Evolutionary conservation across 2,797 vertebrate species (phyloP).

Genomic region (Poliocrania exsul): DNA sequence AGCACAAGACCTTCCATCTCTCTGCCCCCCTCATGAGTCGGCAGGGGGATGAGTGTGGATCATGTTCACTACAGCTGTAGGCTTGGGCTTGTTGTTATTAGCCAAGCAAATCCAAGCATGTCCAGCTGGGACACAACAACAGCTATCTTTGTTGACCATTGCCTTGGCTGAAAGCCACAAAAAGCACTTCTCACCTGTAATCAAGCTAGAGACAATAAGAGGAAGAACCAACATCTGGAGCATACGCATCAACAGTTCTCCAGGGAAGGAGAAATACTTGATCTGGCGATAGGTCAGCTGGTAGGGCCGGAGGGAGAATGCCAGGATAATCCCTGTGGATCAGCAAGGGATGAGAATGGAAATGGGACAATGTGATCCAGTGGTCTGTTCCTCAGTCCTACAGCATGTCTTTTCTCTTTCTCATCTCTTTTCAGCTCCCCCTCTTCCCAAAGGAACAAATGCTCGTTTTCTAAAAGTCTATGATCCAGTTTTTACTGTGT

Average conservation of each 20-base stretch:
- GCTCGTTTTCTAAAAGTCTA: neutral
- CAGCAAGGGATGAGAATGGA: constrained; percentile 1
- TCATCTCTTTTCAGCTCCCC: neutral
- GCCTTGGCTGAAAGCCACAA: neutral
- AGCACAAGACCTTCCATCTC: neutral
- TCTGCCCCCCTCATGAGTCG: neutral
- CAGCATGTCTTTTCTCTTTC: neutral
- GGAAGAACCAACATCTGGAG: constrained; percentile 95
- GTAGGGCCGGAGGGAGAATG: constrained; percentile 86
- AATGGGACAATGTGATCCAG: neutral
- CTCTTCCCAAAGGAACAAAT: neutral
- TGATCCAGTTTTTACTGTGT: neutral
- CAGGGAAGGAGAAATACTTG: constrained; percentile 95
- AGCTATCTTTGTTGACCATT: neutral
- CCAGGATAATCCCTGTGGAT: constrained; percentile 86
- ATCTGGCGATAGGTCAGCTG: constrained; percentile 90
- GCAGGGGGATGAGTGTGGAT: neutral
- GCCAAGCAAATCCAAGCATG: neutral
- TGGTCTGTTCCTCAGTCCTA: neutral
- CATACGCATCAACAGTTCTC: constrained; percentile 97
- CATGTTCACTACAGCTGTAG: neutral
- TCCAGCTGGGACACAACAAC: neutral
- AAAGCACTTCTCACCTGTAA: constrained; percentile 84
- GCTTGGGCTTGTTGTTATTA: neutral
- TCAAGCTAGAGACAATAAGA: constrained; percentile 93